Percentiles rank a stretch among this genome's conserved stretches.
Evolutionary conservation across 2,888 invertebrate species (phyloP).

Genomic region (Sepioteuthis lessoniana): DNA sequence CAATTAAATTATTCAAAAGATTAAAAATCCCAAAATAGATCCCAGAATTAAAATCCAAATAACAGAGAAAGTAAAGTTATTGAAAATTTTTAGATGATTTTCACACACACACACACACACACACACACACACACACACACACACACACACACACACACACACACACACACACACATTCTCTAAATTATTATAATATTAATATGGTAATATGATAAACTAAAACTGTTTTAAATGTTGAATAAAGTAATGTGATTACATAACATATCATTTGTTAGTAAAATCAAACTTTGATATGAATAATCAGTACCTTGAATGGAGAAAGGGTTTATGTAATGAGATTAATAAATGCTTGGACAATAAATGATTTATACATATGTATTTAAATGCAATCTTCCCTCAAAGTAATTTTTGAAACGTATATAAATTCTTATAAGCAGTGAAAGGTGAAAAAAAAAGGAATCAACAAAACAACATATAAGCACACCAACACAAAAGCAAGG

Average conservation of each 20-base stretch:
- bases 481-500: conserved; percentile 18
- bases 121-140: background rate
- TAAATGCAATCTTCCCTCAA: background rate
- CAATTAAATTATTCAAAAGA: no score
- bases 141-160: background rate
- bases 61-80: background rate
- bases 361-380: background rate
- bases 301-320: background rate
- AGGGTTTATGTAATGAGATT: background rate
- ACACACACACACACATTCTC: background rate
- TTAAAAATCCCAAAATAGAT: background rate
- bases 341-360: background rate
- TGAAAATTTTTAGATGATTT: background rate
- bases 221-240: background rate
- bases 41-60: background rate
- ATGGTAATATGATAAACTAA: background rate
- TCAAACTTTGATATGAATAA: background rate
- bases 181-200: background rate
- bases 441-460: background rate
- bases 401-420: background rate
- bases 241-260: background rate
- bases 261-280: background rate
- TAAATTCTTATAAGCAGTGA: background rate
- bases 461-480: conserved; percentile 21
- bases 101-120: no score